A percentile compares a stretch with the other conserved stretches of the same genome.
phyloP scores from a whole-genome alignment of 2,113 vertebrate genomes.

The Syrrhaptes paradoxus region DNA sequence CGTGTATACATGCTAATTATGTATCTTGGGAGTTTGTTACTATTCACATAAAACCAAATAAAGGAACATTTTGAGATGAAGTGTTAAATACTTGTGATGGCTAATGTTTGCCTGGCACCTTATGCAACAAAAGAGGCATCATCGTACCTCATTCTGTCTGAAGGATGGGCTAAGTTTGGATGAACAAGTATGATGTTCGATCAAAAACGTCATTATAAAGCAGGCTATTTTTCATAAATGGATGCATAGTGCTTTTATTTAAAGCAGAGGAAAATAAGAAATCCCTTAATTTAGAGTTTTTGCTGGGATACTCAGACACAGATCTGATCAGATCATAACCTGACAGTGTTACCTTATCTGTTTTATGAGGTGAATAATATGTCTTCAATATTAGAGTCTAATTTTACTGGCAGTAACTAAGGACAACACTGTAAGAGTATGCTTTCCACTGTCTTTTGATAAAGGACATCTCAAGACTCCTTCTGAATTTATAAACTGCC shows the following conservation, averaged over 20 bases:
- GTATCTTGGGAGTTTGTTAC: neutral
- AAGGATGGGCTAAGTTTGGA: neutral
- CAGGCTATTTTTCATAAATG: neutral
- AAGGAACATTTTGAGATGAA: neutral
- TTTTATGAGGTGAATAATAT: neutral
- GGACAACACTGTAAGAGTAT: neutral
- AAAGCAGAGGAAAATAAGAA: neutral
- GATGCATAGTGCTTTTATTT: neutral
- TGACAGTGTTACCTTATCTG: neutral
- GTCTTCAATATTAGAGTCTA: neutral
- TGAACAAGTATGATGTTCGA: neutral
- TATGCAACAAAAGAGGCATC: neutral
- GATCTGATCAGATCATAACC: neutral
- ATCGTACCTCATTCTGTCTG: neutral
- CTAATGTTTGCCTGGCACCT: neutral
- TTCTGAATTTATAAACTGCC: neutral
- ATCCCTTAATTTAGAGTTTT: neutral
- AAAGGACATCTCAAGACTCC: neutral
- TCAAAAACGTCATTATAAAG: neutral
- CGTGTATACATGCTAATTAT: neutral
- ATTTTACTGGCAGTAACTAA: neutral
- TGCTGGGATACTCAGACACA: neutral
- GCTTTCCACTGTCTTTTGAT: neutral
- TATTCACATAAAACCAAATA: neutral
- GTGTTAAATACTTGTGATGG: neutral